Base-by-base conservation (phyloP, 2,113 vertebrate genomes). In the Oxygymnocypris stewartii region DNA sequence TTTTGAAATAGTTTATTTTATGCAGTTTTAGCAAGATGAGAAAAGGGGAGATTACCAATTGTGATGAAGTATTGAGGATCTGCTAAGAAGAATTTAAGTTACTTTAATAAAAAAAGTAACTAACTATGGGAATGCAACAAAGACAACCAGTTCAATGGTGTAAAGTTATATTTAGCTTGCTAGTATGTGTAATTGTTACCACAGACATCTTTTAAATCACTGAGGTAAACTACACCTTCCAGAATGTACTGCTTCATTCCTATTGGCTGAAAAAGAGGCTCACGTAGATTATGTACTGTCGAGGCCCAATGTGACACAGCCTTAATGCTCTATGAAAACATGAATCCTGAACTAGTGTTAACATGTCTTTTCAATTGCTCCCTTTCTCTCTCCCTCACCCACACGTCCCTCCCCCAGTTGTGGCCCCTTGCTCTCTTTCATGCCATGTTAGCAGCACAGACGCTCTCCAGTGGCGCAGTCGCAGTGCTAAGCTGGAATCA, bases 401-500 rank as follows among this genome's bases (percentile, higher is more conserved):
- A 31, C 78, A 71, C 37, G 6, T 75, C 57, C 20, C 31, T 63
- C 78, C 57, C 82, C 54, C 77, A 49, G 37, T 49, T 13, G 4
- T 12, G 49, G 78, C 85, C 85, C 71, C 79, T 65, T 77, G 28
- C 42, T 37, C 18, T 76, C 79, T 25, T 74, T 37, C 51, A 83
- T 42, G 79, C 40, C 54, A 82, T 61, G 71, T 42, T 65, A 3
- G 42, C 79, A 65, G 79, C 14, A 13, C 86, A 87, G 76, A 54
- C 77, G n/a, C 35, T 74, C 31, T 61, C 13, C 85, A 78, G 44
- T 35, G 20, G 86, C 61, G n/a, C 82, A 84, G 86, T 42, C 74
- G 65, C 86, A 77, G 47, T 84, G 73, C 51, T 65, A 49, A 92
- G 90, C 91, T 91, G 90, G 88, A 93, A 37, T 57, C 42, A 92